phyloP scores from a whole-genome alignment of 2,797 vertebrate genomes.

The Sebastolobus altivelis region DNA sequence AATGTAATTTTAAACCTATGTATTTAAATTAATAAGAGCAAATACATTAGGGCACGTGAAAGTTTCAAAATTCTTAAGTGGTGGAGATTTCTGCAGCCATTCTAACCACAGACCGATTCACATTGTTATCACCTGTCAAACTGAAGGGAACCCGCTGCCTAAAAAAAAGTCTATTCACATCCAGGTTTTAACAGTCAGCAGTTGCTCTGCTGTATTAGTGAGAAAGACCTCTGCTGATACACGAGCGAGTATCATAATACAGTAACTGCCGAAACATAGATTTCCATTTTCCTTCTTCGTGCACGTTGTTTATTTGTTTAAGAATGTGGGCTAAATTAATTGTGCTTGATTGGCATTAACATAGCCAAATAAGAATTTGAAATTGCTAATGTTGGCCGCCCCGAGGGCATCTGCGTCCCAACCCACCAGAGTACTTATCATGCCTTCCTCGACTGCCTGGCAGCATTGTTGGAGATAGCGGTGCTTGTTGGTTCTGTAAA shows the following conservation, averaged over 20 bases:
- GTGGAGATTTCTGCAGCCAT: neutral
- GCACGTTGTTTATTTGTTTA: slow-evolving; percentile 65
- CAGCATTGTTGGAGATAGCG: slow-evolving; percentile 70
- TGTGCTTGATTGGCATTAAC: slow-evolving; percentile 81
- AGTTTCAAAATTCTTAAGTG: neutral
- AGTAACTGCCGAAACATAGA: slow-evolving; percentile 3
- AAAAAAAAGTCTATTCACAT: neutral
- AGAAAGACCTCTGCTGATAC: slow-evolving; percentile 5
- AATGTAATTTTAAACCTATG: neutral
- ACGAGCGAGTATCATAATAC: slow-evolving; percentile 13
- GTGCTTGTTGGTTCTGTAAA: slow-evolving; percentile 71
- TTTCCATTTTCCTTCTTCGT: slow-evolving; percentile 6
- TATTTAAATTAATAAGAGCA: neutral
- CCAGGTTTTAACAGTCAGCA: neutral
- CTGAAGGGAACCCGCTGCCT: neutral
- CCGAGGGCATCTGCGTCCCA: slow-evolving; percentile 72
- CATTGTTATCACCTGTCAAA: neutral
- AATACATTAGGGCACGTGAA: neutral
- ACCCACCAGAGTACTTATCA: slow-evolving; percentile 80
- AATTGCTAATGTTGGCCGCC: slow-evolving; percentile 76
- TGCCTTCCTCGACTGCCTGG: slow-evolving; percentile 75
- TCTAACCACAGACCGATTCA: neutral
- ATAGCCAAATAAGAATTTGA: slow-evolving; percentile 81
- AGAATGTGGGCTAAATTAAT: slow-evolving; percentile 70
- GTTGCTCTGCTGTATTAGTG: neutral